Conservation (phyloP, 2,888 invertebrate genomes). For the Ophion obscuratus region DNA sequence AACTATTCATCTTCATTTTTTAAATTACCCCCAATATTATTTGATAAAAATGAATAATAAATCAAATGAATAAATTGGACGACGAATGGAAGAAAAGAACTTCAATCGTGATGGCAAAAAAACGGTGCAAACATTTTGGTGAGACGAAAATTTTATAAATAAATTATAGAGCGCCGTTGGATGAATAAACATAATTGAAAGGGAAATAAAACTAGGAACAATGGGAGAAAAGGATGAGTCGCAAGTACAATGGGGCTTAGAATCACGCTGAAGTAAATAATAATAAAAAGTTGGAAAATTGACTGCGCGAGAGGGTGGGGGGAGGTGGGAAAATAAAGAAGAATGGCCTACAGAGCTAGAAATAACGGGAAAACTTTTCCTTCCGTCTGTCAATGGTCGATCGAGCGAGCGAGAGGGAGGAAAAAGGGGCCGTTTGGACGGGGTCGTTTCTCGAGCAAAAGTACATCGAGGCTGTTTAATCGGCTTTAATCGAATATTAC, state of each 20-base stretch:
- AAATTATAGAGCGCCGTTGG: neutral
- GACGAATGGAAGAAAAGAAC: neutral
- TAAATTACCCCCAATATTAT: neutral
- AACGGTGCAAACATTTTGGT: neutral
- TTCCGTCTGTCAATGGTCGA: conserved; percentile 40
- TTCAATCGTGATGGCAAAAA: neutral
- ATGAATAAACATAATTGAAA: neutral
- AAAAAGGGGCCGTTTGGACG: neutral
- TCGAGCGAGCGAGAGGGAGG: neutral
- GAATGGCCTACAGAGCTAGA: conserved; percentile 42
- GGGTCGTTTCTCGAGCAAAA: conserved; percentile 5
- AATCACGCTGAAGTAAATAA: neutral
- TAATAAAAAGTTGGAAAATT: conserved; percentile 23
- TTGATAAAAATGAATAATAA: neutral
- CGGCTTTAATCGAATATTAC: conserved; percentile 61
- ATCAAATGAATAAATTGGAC: neutral
- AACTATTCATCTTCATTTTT: neutral
- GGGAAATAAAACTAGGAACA: neutral
- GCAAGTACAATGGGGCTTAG: neutral
- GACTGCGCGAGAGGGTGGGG: neutral
- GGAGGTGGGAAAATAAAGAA: conserved; percentile 4
- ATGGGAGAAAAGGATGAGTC: neutral
- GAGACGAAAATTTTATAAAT: neutral
- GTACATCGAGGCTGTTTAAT: conserved; percentile 52
- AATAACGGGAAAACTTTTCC: conserved; percentile 23